Evolutionary conservation across 2,113 vertebrate species (phyloP).

Genomic region (Lasiurus cinereus): DNA sequence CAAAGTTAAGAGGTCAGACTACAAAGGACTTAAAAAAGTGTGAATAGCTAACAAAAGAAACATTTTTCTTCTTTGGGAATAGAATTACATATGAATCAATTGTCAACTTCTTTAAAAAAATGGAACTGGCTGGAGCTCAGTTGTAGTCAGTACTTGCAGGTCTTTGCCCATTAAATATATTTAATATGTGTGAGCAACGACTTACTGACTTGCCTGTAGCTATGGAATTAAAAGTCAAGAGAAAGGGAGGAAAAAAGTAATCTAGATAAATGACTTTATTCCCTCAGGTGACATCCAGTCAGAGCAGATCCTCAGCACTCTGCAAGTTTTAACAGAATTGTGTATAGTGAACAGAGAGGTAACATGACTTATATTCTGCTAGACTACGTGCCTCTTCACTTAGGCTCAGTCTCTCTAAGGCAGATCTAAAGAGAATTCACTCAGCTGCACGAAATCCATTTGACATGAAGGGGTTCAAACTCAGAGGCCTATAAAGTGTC

Average conservation of each 20-base stretch:
- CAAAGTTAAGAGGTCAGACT: constrained; percentile 76
- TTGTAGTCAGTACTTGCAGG: constrained; percentile 84
- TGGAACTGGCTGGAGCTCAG: constrained; percentile 70
- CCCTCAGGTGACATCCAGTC: constrained; percentile 90
- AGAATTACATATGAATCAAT: constrained; percentile 82
- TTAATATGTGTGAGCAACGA: constrained; percentile 91
- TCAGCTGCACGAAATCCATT: constrained; percentile 86
- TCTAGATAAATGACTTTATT: constrained; percentile 92
- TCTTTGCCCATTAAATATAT: constrained; percentile 86
- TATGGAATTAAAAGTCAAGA: constrained; percentile 90
- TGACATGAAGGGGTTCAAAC: constrained; percentile 80
- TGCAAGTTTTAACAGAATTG: constrained; percentile 94
- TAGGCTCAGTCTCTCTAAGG: constrained; percentile 78
- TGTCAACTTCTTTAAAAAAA: constrained; percentile 79
- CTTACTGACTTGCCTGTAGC: constrained; percentile 92
- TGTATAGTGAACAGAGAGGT: constrained; percentile 80
- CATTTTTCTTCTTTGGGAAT: constrained; percentile 69
- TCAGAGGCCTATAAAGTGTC: constrained; percentile 78
- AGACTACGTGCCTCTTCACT: constrained; percentile 83
- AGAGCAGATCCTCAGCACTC: constrained; percentile 86
- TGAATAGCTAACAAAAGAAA: constrained; percentile 74
- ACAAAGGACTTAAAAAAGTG: constrained; percentile 80
- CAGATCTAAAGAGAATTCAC: constrained; percentile 86
- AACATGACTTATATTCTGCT: constrained; percentile 82
- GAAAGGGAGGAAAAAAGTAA: constrained; percentile 90